phyloP scores from a whole-genome alignment of 2,797 vertebrate species.

The Tenualosa thibaudeaui region DNA sequence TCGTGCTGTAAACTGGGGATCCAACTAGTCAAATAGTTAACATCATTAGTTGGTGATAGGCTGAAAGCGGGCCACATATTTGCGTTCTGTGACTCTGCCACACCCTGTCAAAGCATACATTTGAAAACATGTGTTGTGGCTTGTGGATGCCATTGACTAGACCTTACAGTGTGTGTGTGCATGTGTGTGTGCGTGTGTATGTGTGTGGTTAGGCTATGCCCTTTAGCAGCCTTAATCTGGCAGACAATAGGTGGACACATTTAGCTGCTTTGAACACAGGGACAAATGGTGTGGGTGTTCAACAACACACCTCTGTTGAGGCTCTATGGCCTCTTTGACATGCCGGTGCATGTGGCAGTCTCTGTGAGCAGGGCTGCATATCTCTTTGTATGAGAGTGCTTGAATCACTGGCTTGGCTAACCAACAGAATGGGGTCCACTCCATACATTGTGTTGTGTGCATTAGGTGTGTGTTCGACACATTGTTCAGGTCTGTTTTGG shows the following conservation, averaged over 20 bases:
- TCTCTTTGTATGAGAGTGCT: not conserved
- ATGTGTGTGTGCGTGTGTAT: not conserved
- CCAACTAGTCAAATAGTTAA: no score
- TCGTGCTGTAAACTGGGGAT: not conserved
- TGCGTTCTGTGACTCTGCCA: not conserved
- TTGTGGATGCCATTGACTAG: constrained; percentile 6
- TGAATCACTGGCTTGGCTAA: not conserved
- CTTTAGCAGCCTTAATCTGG: constrained; percentile 9
- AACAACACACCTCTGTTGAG: not conserved
- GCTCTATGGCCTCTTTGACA: not conserved
- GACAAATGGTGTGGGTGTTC: constrained; percentile 10
- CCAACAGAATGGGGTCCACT: not conserved
- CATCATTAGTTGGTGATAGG: no score
- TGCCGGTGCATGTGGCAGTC: not conserved
- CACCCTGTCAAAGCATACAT: constrained; percentile 4
- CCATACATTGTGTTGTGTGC: constrained; percentile 13
- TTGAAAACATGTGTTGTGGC: constrained; percentile 1
- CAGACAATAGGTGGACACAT: constrained; percentile 15
- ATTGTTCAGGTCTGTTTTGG: constrained; percentile 53
- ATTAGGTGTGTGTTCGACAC: constrained; percentile 1
- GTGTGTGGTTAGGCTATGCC: not conserved
- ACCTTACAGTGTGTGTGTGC: constrained; percentile 24
- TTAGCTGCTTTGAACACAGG: not conserved
- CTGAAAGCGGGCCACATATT: not conserved
- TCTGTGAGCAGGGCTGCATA: not conserved